Percentiles rank a stretch among this genome's conserved stretches.
phyloP scores from a whole-genome alignment of 2,888 invertebrate species.

The Meteorus cinctellus region DNA sequence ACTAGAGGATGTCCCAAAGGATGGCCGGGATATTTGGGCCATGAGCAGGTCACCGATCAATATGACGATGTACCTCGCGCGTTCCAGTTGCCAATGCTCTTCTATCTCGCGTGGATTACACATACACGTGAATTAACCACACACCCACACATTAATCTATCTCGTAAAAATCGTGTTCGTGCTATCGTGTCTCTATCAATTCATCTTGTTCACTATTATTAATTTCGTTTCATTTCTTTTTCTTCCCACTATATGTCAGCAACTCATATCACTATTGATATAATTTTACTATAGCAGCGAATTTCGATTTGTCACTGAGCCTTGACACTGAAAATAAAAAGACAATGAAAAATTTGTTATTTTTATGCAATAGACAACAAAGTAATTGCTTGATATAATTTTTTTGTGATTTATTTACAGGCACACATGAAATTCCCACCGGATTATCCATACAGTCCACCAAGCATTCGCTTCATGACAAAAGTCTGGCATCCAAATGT shows the following conservation, averaged over 20 bases:
- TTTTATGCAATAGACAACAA: constrained; percentile 22
- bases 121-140: not conserved
- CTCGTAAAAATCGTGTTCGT: not conserved
- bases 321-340: not conserved
- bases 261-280: not conserved
- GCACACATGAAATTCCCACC: constrained; percentile 99
- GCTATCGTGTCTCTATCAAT: constrained; percentile 4
- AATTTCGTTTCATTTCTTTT: constrained; percentile 16
- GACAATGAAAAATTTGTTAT: not conserved
- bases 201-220: not conserved
- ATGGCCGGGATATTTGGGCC: constrained; percentile 70
- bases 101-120: constrained; percentile 19
- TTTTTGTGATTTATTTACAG: constrained; percentile 78
- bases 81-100: constrained; percentile 43
- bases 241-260: not conserved
- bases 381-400: not conserved
- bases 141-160: not conserved
- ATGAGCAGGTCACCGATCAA: constrained; percentile 70
- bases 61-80: constrained; percentile 54
- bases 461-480: constrained; percentile 96
- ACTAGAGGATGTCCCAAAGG: constrained; percentile 67
- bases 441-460: constrained; percentile 99
- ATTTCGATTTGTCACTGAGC: not conserved
- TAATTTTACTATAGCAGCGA: not conserved
- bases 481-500: constrained; percentile 99